Evolutionary conservation across 2,113 vertebrate genomes (phyloP).

Genomic region (Meleagris gallopavo): DNA sequence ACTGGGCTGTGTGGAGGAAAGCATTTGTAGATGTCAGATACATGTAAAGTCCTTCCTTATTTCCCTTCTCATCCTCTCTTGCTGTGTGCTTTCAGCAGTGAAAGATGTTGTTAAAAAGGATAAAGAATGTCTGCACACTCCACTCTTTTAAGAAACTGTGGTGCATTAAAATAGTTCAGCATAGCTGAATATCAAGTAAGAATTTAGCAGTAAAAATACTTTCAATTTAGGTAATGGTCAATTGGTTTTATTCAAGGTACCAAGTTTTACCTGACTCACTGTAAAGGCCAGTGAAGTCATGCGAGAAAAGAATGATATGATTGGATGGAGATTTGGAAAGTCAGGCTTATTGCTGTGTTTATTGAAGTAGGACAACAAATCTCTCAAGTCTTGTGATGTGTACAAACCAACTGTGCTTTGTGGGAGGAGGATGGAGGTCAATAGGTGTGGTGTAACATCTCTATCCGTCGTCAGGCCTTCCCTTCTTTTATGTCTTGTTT

Average conservation of each 20-base stretch:
- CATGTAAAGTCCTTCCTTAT: neutral
- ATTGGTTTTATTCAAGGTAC: neutral
- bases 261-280: neutral
- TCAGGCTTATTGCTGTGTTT: neutral
- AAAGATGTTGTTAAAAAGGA: neutral
- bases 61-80: neutral
- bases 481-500: neutral
- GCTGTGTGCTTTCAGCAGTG: neutral
- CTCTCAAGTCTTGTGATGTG: neutral
- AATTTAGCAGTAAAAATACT: neutral
- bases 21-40: neutral
- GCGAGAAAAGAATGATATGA: neutral
- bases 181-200: neutral
- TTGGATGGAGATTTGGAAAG: neutral
- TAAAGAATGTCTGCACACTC: neutral
- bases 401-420: neutral
- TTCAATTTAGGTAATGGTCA: neutral
- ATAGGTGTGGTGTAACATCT: neutral
- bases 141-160: neutral
- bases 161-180: neutral
- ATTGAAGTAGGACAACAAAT: neutral
- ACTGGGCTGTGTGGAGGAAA: too few species aligned
- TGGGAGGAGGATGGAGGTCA: accelerated
- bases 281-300: neutral
- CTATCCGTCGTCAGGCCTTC: neutral